These are phyloP conservation scores for Erythrolamprus reginae DNA, from an alignment of 2,113 vertebrate species.

Conservation along the genomic window DNA sequence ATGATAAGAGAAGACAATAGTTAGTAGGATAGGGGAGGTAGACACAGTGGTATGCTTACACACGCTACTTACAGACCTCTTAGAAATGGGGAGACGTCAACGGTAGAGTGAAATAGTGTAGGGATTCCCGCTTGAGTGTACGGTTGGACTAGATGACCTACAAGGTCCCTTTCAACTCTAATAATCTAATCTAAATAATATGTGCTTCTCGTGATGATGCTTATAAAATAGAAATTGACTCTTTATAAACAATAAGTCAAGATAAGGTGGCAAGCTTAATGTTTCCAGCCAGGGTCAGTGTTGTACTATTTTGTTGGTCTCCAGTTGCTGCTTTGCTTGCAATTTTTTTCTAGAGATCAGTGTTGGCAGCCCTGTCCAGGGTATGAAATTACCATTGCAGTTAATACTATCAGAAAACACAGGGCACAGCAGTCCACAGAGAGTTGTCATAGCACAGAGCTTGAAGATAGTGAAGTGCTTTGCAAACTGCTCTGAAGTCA, in stretches of 20 bases:
- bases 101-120: too few species aligned
- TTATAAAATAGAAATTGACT: not conserved
- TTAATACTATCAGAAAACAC: slow-evolving; percentile 3
- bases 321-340: not conserved
- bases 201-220: not conserved
- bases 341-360: not conserved
- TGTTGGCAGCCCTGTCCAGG: not conserved
- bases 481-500: not conserved
- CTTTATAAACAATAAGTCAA: not conserved
- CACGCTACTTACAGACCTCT: too few species aligned
- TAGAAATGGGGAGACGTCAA: too few species aligned
- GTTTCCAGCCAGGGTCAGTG: not conserved
- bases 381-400: not conserved
- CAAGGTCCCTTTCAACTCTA: too few species aligned
- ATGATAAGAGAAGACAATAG: too few species aligned
- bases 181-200: too few species aligned
- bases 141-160: too few species aligned
- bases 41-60: too few species aligned
- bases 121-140: too few species aligned
- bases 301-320: not conserved
- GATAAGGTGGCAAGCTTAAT: not conserved
- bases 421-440: not conserved
- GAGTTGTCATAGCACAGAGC: not conserved
- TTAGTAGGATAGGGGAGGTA: too few species aligned
- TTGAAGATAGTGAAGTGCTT: not conserved